Conservation (phyloP, 2,113 vertebrate genomes). For the Callocephalon fimbriatum region DNA sequence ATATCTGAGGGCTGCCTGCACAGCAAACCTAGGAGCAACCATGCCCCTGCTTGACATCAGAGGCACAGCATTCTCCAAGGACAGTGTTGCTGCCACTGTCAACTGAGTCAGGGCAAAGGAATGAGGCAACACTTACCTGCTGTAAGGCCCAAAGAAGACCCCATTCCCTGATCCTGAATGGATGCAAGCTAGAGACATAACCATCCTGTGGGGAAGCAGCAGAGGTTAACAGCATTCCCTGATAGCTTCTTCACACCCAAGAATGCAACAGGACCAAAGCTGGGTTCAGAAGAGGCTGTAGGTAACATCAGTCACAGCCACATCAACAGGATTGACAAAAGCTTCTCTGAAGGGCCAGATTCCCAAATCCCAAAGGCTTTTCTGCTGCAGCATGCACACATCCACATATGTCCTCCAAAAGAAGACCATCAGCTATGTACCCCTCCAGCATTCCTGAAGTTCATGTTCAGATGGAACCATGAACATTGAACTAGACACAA, state of each 20-base stretch:
- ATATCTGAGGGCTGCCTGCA: neutral
- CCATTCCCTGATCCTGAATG: neutral
- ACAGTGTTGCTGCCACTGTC: neutral
- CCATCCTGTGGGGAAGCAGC: rapidly evolving
- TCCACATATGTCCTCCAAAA: neutral
- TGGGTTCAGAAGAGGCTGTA: neutral
- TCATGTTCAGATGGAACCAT: neutral
- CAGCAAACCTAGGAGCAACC: neutral
- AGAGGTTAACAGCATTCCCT: neutral
- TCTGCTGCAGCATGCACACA: neutral
- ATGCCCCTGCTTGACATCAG: neutral
- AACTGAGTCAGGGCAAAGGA: neutral
- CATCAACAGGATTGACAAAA: neutral
- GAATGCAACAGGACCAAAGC: neutral
- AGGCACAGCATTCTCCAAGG: neutral
- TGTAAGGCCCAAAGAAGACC: neutral
- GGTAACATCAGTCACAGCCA: neutral
- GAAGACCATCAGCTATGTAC: neutral
- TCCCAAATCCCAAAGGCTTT: neutral
- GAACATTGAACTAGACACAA: neutral
- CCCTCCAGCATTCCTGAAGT: neutral
- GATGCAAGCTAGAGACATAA: neutral
- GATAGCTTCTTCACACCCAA: neutral
- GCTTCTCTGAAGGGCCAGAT: neutral
- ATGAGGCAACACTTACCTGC: neutral